phyloP scores from a whole-genome alignment of 2,888 invertebrate genomes.

The Spialia ferax region DNA sequence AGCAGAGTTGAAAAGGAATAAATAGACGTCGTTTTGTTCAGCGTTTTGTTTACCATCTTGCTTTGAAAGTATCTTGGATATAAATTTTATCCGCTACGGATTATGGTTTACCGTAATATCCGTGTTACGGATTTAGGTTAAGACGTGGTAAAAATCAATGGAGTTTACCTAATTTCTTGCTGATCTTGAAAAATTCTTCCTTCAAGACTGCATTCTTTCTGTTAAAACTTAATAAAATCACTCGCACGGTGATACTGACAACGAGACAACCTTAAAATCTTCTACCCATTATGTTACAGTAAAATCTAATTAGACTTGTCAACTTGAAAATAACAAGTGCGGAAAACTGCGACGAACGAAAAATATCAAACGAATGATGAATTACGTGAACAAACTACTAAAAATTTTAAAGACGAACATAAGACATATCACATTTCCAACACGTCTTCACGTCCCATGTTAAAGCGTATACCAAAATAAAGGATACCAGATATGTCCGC shows the following conservation, averaged over 20 bases:
- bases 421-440: slow-evolving; percentile 28
- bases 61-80: background rate
- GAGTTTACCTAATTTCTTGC: too few species aligned
- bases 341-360: background rate
- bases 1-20: background rate
- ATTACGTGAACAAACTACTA: slow-evolving; percentile 16
- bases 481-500: slow-evolving; percentile 52
- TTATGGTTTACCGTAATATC: too few species aligned
- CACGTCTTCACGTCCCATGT: slow-evolving; percentile 19
- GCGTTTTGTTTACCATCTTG: background rate
- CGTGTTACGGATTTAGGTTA: too few species aligned
- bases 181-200: too few species aligned
- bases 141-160: too few species aligned
- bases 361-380: background rate
- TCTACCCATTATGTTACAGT: too few species aligned
- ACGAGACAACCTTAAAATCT: too few species aligned
- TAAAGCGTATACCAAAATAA: slow-evolving; percentile 48
- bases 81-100: too few species aligned
- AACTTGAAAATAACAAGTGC: background rate
- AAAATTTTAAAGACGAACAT: slow-evolving; percentile 20
- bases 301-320: background rate
- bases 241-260: too few species aligned
- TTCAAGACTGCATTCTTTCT: too few species aligned
- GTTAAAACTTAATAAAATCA: too few species aligned
- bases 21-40: background rate